These are phyloP conservation scores for Myiopsitta monachus DNA, from an alignment of 2,113 vertebrate genomes.

Conservation along the genomic window DNA sequence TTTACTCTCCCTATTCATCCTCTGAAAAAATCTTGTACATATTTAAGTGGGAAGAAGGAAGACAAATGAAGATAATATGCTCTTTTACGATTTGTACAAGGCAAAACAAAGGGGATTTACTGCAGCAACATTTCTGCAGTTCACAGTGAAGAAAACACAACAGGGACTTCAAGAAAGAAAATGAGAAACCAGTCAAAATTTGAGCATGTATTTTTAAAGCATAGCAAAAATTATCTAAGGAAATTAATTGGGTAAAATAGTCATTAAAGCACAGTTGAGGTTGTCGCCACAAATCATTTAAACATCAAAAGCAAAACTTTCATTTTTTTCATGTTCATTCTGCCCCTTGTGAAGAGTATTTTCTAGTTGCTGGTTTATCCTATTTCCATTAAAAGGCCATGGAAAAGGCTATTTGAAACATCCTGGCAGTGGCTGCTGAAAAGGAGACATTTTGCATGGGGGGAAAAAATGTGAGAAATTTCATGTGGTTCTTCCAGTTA, in stretches of 20 bases:
- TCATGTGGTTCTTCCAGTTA: neutral
- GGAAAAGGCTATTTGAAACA: neutral
- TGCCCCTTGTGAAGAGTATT: neutral
- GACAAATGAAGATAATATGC: conserved; percentile 54
- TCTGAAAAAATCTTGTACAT: conserved; percentile 12
- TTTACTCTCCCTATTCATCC: conserved; percentile 1
- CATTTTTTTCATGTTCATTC: neutral
- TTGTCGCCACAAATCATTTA: neutral
- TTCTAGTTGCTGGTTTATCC: neutral
- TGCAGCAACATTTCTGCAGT: neutral
- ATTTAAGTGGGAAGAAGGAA: conserved; percentile 34
- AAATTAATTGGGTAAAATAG: conserved; percentile 34
- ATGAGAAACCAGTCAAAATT: neutral
- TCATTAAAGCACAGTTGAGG: neutral
- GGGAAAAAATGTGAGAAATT: neutral
- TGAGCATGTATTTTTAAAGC: conserved; percentile 8
- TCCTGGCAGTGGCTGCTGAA: neutral
- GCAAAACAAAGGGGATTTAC: conserved; percentile 40
- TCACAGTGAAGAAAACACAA: neutral
- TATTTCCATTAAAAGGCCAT: neutral
- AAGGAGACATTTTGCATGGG: neutral
- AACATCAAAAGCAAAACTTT: conserved; percentile 19
- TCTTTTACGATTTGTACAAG: neutral
- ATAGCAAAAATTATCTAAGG: neutral
- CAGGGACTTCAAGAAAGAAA: neutral